phyloP scores from a whole-genome alignment of 2,888 invertebrate species.

The Anoplius nigerrimus region DNA sequence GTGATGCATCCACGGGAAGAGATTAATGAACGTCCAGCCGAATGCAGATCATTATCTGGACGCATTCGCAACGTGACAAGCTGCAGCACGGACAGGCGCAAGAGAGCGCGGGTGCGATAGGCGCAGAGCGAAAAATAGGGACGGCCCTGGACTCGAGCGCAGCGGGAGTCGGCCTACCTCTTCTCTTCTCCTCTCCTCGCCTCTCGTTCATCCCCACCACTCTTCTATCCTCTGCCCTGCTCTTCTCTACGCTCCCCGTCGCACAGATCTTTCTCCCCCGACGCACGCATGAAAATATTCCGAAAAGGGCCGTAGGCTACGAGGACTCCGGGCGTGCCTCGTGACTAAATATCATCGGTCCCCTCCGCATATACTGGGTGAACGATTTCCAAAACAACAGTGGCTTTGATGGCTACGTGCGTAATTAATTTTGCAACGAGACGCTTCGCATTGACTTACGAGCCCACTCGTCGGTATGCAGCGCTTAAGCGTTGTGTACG shows the following conservation, averaged over 20 bases:
- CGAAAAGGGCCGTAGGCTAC: slow-evolving; percentile 24
- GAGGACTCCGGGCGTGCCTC: no score
- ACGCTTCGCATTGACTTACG: no score
- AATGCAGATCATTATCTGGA: slow-evolving; percentile 45
- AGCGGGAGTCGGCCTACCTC: slow-evolving; percentile 41
- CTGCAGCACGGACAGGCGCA: slow-evolving; percentile 16
- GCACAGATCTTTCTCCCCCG: slow-evolving; percentile 2
- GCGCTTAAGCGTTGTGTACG: no score
- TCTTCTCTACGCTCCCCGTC: slow-evolving; percentile 11
- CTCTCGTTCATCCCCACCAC: slow-evolving; percentile 9
- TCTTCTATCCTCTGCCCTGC: slow-evolving; percentile 1
- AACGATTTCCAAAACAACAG: no score
- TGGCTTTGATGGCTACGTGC: no score
- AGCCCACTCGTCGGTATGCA: no score
- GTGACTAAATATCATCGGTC: no score
- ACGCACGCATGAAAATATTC: slow-evolving; percentile 36
- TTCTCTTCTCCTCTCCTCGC: slow-evolving; percentile 11
- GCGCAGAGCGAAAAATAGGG: slow-evolving; percentile 41
- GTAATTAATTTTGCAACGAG: no score
- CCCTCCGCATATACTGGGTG: no score
- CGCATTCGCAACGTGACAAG: slow-evolving; percentile 40
- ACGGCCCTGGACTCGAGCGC: slow-evolving; percentile 30
- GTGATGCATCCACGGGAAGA: background rate
- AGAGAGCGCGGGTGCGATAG: slow-evolving; percentile 2
- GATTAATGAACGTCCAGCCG: slow-evolving; percentile 40